Evolutionary conservation across 2,797 vertebrate genomes (phyloP), one percentile per base, ranked within the genome.

Genomic region (Merluccius polli): DNA sequence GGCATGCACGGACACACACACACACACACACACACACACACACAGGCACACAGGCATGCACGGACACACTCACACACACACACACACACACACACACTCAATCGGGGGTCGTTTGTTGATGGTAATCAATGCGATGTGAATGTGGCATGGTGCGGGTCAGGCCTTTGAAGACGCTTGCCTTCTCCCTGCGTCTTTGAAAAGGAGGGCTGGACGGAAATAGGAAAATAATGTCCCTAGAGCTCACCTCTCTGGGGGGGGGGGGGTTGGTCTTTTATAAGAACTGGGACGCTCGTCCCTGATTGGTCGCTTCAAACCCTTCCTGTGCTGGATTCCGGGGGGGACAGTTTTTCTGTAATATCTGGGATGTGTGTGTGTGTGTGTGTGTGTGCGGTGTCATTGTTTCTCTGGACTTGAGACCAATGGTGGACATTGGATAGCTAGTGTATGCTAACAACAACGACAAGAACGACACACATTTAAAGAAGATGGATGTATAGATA

Each of bases 221-320:
- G 86, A 80, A 70, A 89, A 81, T 75, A 78, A 84, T 74, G 82
- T 83, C 87, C 85, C 75, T 35, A 74, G 89, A 88, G 83, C 65
- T 77, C 69, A 72, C 30, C 73, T 90, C 88, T 83, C 87, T 63
- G 38, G 87, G 85, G 90, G 77, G 59, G 44, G 79, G 80, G 71
- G 79, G 79, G 81, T 76, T 82, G 79, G 82, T 88, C 82, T 89
- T 87, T 85, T 85, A 87, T 84, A 83, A 86, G 79, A 88, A 88
- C 79, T 82, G 82, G 86, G 86, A 81, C 84, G 87, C 87, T 89
- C 81, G 81, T 85, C 74, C 75, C 79, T 84, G 63, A 69, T 63
- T 86, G 12, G 87, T 87, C 74, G 80, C 83, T 80, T 77, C 83
- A 81, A 83, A 85, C 77, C 16, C 44, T 83, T 85, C 29, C 76